Percentiles rank a stretch among this genome's conserved stretches.
Conservation (phyloP, 1,140 invertebrate genomes). For the Diabrotica virgifera region DNA sequence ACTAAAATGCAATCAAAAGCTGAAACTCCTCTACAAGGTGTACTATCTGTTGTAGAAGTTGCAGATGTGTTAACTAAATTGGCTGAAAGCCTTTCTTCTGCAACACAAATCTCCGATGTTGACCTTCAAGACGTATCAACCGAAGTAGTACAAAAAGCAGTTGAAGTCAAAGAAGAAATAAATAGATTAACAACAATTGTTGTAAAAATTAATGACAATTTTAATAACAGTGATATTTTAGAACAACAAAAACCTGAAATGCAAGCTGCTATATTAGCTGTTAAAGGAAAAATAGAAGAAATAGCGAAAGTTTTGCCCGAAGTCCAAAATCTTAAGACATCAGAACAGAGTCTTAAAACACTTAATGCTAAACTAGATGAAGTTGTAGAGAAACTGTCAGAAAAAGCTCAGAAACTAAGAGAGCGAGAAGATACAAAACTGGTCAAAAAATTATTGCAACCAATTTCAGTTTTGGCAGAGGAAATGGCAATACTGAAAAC, state of each 20-base stretch:
- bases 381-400: neutral
- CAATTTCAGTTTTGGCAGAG: neutral
- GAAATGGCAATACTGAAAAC: slow-evolving; percentile 6
- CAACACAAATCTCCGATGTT: too few species aligned
- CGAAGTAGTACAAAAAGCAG: slow-evolving; percentile 7
- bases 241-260: slow-evolving; percentile 18
- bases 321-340: slow-evolving; percentile 11
- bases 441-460: neutral
- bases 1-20: slow-evolving; percentile 22
- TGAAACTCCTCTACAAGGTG: slow-evolving; percentile 36
- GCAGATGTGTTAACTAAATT: neutral
- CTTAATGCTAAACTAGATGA: slow-evolving; percentile 4
- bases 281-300: slow-evolving; percentile 27
- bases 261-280: slow-evolving; percentile 9
- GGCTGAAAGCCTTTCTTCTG: neutral
- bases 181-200: slow-evolving; percentile 19
- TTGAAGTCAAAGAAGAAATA: slow-evolving; percentile 4
- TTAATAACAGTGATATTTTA: slow-evolving; percentile 10
- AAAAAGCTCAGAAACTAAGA: neutral
- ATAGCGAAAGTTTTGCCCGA: neutral
- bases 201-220: slow-evolving; percentile 14
- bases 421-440: neutral
- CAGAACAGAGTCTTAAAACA: slow-evolving; percentile 20
- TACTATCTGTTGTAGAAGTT: slow-evolving; percentile 11
- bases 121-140: too few species aligned